Evolutionary conservation across 2,113 vertebrate genomes (phyloP).

Genomic region (Mohoua ochrocephala): DNA sequence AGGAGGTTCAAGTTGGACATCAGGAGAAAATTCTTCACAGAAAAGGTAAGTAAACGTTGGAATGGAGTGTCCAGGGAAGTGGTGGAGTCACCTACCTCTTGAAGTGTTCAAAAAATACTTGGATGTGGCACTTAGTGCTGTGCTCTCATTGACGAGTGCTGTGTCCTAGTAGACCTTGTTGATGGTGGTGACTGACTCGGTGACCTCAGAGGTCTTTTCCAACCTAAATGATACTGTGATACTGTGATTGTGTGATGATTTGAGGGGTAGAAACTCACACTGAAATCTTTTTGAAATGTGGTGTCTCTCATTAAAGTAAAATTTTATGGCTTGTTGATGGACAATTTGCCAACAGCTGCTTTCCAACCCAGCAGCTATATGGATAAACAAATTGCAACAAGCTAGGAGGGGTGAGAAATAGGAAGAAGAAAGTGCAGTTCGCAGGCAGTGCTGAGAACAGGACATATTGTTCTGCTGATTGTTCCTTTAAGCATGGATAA

Average conservation of each 20-base stretch:
- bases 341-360: neutral
- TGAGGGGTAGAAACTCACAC: neutral
- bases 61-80: neutral
- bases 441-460: neutral
- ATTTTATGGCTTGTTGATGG: neutral
- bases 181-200: accelerated
- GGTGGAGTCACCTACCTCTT: neutral
- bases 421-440: neutral
- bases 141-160: neutral
- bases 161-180: neutral
- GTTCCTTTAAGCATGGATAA: conserved; percentile 62
- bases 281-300: neutral
- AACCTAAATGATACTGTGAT: neutral
- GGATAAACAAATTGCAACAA: neutral
- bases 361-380: neutral
- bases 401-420: neutral
- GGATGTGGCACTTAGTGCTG: accelerated
- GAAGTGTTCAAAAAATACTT: too few relatives aligned
- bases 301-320: neutral
- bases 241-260: neutral
- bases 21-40: neutral
- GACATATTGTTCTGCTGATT: conserved; percentile 42
- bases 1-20: neutral
- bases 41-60: neutral
- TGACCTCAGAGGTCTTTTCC: neutral